A percentile compares a stretch with the other conserved stretches of the same genome.
These are phyloP conservation scores for Tauraco hartlaubi DNA, from an alignment of 2,797 vertebrate species.

Conservation along the genomic window DNA sequence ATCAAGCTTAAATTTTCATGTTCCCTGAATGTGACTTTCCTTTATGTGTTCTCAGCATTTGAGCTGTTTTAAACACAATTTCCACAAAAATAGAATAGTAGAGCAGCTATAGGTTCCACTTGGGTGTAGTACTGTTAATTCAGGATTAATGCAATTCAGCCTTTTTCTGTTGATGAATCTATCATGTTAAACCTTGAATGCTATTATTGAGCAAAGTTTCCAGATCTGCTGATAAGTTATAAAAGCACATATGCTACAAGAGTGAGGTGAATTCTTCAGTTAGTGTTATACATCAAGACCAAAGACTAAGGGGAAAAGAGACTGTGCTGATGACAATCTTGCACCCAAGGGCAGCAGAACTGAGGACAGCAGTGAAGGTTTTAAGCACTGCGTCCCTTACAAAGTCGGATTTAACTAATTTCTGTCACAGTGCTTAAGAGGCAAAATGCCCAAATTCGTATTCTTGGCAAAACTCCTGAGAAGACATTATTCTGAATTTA, in stretches of 20 bases:
- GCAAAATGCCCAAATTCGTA: not conserved
- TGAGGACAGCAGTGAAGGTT: not conserved
- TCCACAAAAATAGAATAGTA: not conserved
- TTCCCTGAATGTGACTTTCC: not conserved
- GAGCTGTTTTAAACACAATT: not conserved
- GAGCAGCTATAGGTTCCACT: not conserved
- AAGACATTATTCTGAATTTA: not conserved
- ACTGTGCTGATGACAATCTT: not conserved
- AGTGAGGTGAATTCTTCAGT: not conserved
- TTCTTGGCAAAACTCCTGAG: conserved; percentile 20
- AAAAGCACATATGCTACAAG: not conserved
- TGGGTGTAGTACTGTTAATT: not conserved
- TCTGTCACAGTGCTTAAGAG: not conserved
- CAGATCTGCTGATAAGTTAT: not conserved
- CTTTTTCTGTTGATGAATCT: not conserved
- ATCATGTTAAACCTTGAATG: not conserved
- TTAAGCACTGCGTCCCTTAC: not conserved
- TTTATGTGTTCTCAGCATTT: not conserved
- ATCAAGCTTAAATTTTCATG: not conserved
- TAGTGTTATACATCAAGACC: not conserved
- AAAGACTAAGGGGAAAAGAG: not conserved
- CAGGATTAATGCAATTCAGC: not conserved
- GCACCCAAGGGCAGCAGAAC: not conserved
- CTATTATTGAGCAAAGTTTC: not conserved
- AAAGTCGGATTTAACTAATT: conserved; percentile 55